A percentile compares a stretch with the other conserved stretches of the same genome.
These are phyloP conservation scores for Holcopasites calliopsidis DNA, from an alignment of 1,140 invertebrate genomes.

Conservation along the genomic window DNA sequence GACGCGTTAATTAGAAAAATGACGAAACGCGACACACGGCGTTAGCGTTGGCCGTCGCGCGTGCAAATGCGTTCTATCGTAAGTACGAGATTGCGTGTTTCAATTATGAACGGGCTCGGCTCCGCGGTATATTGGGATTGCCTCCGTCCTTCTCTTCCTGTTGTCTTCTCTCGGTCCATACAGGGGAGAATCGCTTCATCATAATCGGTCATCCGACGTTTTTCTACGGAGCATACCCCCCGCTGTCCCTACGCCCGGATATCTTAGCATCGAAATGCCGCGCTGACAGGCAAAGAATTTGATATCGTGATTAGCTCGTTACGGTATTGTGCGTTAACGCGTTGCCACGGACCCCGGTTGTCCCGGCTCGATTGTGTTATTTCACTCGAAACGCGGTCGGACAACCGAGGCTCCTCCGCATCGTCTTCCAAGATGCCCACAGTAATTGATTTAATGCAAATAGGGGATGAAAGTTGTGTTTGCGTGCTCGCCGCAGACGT, in stretches of 20 bases:
- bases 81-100: constrained; percentile 77
- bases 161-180: constrained; percentile 32
- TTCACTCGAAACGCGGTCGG: constrained; percentile 12
- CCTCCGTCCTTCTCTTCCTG: constrained; percentile 57
- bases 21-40: constrained; percentile 25
- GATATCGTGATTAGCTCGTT: constrained; percentile 79
- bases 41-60: neutral
- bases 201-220: constrained; percentile 78
- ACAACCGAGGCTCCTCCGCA: neutral
- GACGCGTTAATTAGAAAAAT: constrained; percentile 48
- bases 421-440: constrained; percentile 9
- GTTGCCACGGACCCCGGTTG: constrained; percentile 50
- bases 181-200: constrained; percentile 76
- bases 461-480: constrained; percentile 30
- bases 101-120: constrained; percentile 71
- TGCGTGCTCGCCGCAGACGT: neutral
- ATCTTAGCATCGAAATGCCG: constrained; percentile 77
- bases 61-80: constrained; percentile 66
- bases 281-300: constrained; percentile 79
- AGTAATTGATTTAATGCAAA: constrained; percentile 60
- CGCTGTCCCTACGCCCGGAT: constrained; percentile 71
- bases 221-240: constrained; percentile 70
- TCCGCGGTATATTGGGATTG: constrained; percentile 64
- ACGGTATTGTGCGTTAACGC: constrained; percentile 72
- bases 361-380: constrained; percentile 40